Evolutionary conservation across 2,113 vertebrate genomes (phyloP), one percentile per base, ranked within the genome.

Genomic region (Hippocampus comes): DNA sequence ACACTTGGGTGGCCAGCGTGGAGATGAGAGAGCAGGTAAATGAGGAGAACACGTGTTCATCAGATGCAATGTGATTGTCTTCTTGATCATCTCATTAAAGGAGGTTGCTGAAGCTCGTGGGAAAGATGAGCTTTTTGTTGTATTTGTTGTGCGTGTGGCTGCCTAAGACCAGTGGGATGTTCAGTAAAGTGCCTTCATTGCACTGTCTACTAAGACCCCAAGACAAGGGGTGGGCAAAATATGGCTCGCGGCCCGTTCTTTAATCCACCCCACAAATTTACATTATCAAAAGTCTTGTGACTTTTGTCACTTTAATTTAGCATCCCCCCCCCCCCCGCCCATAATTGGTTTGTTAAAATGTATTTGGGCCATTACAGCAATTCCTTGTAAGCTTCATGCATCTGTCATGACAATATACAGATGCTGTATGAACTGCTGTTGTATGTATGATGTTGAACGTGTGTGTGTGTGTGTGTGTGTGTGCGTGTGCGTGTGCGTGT

Each of bases 1-100:
- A 21, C 79, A 82, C 88, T 71, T 89, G 90, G 89, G 90, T 90
- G 89, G 89, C 61, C 86, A 7, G 68, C 41, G 73, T 34, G 71
- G 20, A 68, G 70, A 79, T 68, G 77, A 60, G 76, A 64, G 10
- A 7, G 80, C 71, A 71, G 69, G 56, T 56, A 48, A 8, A 66
- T 48, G 64, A 66, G n/a, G 12, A 27, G 42, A 38, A 66, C 64
- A 66, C 64, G n/a, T 66, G 64, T 66, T 48, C 6, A 9, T 66
- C 64, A 66, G 20, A 27, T 46, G 41, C 38, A 27, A 48, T 43
- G 14, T 48, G 14, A 27, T 27, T 25, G 43, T 66, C 43, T 21
- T 48, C 64, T 66, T 48, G 25, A 18, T 23, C 42, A 27, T 61
- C 59, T 34, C 27, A 34, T 61, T 30, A 3, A 14, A 18, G 6